These are phyloP conservation scores for Gandaritis pyraliata DNA, from an alignment of 2,888 invertebrate species.

Conservation along the genomic window DNA sequence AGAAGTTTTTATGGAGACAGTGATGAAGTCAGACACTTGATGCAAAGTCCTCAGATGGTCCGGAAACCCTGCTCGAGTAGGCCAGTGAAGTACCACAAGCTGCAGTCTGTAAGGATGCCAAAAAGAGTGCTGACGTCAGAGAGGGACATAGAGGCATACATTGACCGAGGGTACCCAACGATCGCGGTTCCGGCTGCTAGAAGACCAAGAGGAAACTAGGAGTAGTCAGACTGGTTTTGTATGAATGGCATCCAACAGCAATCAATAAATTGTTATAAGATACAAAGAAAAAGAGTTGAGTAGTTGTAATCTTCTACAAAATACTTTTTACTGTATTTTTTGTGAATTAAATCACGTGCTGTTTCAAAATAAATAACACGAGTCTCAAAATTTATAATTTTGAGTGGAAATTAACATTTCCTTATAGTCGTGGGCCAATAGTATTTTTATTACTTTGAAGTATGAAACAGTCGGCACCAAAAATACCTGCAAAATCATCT, in stretches of 20 bases:
- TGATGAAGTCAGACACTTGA: conserved; percentile 38
- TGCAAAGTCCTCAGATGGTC: conserved; percentile 35
- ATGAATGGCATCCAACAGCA: background rate
- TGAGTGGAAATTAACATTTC: too few relatives aligned
- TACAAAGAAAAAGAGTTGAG: too few relatives aligned
- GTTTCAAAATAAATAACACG: background rate
- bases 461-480: too few relatives aligned
- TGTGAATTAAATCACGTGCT: too few relatives aligned
- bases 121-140: conserved; percentile 58
- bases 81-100: conserved; percentile 30
- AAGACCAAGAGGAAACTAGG: conserved; percentile 28
- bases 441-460: too few relatives aligned
- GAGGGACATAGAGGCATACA: conserved; percentile 49
- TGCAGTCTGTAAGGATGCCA: conserved; percentile 47
- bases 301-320: background rate
- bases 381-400: too few relatives aligned
- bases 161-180: conserved; percentile 30
- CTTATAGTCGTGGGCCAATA: too few relatives aligned
- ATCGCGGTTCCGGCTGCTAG: conserved; percentile 16
- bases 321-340: too few relatives aligned
- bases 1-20: conserved; percentile 37
- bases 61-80: conserved; percentile 31
- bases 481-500: too few relatives aligned
- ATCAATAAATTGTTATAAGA: too few relatives aligned
- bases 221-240: background rate